Base-by-base conservation (phyloP, 1,140 invertebrate genomes). In the Heliothis virescens region DNA sequence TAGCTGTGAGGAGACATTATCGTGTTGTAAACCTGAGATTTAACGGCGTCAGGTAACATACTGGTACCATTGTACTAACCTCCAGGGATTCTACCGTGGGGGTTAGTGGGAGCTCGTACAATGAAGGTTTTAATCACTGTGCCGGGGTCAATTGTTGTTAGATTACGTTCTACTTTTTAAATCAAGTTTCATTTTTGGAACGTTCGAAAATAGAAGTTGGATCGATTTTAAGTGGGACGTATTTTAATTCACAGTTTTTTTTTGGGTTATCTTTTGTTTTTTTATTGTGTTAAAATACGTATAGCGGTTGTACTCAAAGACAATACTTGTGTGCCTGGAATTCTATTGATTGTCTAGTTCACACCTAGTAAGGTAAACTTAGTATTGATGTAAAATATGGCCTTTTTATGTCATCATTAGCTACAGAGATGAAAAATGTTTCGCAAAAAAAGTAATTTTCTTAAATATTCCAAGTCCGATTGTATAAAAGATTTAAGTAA, bases 21-120 rank as follows among this genome's bases (percentile, higher is more conserved):
- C 85, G 82, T 83, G 84, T 80, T 85, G 83, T 89, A 86, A 89
- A 89, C 81, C 83, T 81, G 82, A 87, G 83, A 87, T 89, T 87
- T 90, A 87, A 90, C 83, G 85, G 85, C 83, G 79, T 74, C 71
- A 81, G 79, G 78, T 80, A 76, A 50, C 48, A 59, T 47, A 59
- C 73, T 76, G 16, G 55, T 52, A 63, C 26, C 74, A 76, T 63
- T 34, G 48, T 55, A 52, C 10, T 52, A 65, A 52, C 67, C 67
- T 29, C 48, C 52, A 26, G 48, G 67, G 67, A 71, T 71, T 71
- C 67, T 50, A 71, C 12, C 48, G 18, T 10, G 47, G 18, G 50
- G 60, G 18, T 29, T 26, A 26, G 48, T 52, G 12, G 15, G 29
- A 53, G 55, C 16, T 74, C 60, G 53, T 48, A 48, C 29, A 47